A percentile compares a stretch with the other conserved stretches of the same genome.
These are phyloP conservation scores for Batillaria attramentaria DNA, from an alignment of 1,140 invertebrate species.

Conservation along the genomic window DNA sequence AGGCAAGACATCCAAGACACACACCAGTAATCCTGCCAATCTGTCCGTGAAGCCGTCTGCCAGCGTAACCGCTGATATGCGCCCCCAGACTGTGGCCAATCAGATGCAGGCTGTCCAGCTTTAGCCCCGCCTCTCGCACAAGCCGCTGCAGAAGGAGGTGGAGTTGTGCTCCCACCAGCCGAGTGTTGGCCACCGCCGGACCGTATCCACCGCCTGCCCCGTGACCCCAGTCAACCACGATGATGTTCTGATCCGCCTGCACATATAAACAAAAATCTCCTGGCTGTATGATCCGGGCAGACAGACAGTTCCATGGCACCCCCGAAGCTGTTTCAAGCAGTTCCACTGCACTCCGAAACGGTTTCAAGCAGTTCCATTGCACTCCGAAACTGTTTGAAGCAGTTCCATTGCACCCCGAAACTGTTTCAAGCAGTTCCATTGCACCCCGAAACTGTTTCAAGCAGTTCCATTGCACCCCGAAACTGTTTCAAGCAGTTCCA, in stretches of 20 bases:
- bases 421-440: too few species aligned
- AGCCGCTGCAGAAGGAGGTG: slow-evolving; percentile 35
- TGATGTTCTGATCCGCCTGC: slow-evolving; percentile 77
- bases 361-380: too few species aligned
- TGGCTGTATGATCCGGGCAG: too few species aligned
- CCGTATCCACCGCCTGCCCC: slow-evolving; percentile 72
- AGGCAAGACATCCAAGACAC: too few species aligned
- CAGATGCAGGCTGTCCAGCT: slow-evolving; percentile 54
- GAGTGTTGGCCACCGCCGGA: slow-evolving; percentile 47
- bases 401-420: too few species aligned
- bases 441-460: too few species aligned
- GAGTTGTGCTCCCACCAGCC: slow-evolving; percentile 45
- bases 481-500: too few species aligned
- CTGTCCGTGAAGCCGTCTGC: slow-evolving; percentile 41
- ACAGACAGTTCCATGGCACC: too few species aligned
- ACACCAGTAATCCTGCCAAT: slow-evolving; percentile 82
- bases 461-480: too few species aligned
- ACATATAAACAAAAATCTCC: neutral
- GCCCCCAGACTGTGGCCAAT: slow-evolving; percentile 67
- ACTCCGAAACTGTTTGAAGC: too few species aligned
- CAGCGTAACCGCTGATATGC: slow-evolving; percentile 62
- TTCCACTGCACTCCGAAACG: too few species aligned
- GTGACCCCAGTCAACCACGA: slow-evolving; percentile 45
- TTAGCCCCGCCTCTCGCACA: slow-evolving; percentile 32
- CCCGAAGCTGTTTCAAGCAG: too few species aligned